Evolutionary conservation across 2,888 invertebrate species (phyloP).

Genomic region (Hermaeophaga mercurialis): DNA sequence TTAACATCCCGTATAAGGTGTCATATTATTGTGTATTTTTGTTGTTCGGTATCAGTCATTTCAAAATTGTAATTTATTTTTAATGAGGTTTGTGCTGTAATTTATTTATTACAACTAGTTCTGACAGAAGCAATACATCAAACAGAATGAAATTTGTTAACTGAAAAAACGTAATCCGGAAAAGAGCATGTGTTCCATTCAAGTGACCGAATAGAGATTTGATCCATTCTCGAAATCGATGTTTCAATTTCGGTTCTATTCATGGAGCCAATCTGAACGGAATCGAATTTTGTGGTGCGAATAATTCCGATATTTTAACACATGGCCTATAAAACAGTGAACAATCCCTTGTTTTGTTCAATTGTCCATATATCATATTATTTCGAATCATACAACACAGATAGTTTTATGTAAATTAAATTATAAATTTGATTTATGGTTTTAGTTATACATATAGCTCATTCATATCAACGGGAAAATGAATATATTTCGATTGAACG

Average conservation of each 20-base stretch:
- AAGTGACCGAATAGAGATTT: not conserved
- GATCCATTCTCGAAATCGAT: constrained; percentile 15
- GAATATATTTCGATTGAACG: constrained; percentile 21
- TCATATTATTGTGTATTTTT: too few species aligned
- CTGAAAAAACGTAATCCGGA: constrained; percentile 1
- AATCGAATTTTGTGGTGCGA: constrained; percentile 37
- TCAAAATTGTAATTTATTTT: too few species aligned
- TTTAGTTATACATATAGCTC: not conserved
- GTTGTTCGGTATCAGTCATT: too few species aligned
- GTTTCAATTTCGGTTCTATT: constrained; percentile 28
- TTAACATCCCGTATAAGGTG: too few species aligned
- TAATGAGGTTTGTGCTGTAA: too few species aligned
- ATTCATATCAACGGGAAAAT: constrained; percentile 22
- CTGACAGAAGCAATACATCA: too few species aligned
- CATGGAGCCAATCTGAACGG: constrained; percentile 25
- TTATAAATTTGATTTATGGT: constrained; percentile 26
- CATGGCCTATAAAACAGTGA: constrained; percentile 27
- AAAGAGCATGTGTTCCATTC: constrained; percentile 4
- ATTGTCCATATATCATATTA: constrained; percentile 29
- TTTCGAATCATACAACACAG: constrained; percentile 26
- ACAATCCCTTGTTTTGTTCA: constrained; percentile 23
- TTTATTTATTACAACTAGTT: too few species aligned
- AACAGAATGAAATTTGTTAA: not conserved
- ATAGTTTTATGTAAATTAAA: constrained; percentile 32
- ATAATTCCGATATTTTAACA: constrained; percentile 32